phyloP scores from a whole-genome alignment of 1,140 invertebrate genomes.

The Papilio polyxenes region DNA sequence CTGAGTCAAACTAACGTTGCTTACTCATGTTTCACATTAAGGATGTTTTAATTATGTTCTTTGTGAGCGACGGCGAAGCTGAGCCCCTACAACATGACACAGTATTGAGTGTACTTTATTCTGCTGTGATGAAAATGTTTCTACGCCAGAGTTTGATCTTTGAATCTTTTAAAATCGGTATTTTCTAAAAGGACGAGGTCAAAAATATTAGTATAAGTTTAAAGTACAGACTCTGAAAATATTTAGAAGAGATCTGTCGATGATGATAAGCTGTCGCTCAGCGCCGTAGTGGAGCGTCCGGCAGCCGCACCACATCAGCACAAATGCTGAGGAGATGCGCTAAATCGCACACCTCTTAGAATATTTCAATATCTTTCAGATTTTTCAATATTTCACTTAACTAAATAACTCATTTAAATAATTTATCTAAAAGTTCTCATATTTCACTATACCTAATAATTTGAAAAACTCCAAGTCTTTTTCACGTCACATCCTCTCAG shows the following conservation, averaged over 20 bases:
- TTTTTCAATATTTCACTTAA: background rate
- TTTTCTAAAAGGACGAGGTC: background rate
- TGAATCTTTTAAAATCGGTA: background rate
- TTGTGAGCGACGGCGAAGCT: background rate
- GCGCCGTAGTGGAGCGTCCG: background rate
- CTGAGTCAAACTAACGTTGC: conserved; percentile 10
- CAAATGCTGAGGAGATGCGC: background rate
- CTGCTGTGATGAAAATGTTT: background rate
- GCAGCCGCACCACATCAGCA: background rate
- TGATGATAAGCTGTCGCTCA: conserved; percentile 6
- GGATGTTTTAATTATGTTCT: conserved; percentile 16
- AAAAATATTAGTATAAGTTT: background rate
- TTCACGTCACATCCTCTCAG: background rate
- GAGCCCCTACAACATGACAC: background rate
- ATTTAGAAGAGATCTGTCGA: background rate
- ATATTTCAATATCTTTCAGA: background rate
- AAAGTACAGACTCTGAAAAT: background rate
- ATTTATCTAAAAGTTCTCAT: background rate
- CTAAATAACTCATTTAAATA: background rate
- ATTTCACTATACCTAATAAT: background rate
- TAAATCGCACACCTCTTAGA: background rate
- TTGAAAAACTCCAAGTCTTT: background rate
- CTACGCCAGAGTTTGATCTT: background rate
- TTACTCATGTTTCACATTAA: background rate
- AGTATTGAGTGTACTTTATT: background rate